phyloP scores from a whole-genome alignment of 1,140 invertebrate genomes.

The Thaumetopoea pityocampa region DNA sequence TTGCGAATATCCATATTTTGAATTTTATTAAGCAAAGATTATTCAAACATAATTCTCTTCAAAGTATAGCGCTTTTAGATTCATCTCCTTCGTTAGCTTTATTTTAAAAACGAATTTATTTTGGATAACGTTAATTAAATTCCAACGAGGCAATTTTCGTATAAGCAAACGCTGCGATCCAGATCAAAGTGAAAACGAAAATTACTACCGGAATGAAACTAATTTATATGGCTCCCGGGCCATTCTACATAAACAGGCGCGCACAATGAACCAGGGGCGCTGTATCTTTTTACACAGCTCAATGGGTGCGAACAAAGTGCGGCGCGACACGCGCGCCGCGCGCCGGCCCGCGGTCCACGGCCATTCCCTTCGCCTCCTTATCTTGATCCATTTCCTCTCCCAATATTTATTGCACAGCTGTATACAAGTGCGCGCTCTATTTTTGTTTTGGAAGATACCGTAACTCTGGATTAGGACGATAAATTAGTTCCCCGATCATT shows the following conservation, averaged over 20 bases:
- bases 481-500: no score
- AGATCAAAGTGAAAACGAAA: slow-evolving; percentile 36
- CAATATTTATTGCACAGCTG: slow-evolving; percentile 18
- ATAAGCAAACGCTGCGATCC: slow-evolving; percentile 11
- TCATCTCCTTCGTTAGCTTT: no score
- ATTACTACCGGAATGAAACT: slow-evolving; percentile 34
- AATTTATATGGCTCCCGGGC: slow-evolving; percentile 40
- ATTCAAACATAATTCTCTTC: no score
- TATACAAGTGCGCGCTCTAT: slow-evolving; percentile 2
- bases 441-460: neutral
- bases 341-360: slow-evolving; percentile 6
- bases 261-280: slow-evolving; percentile 31
- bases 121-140: slow-evolving; percentile 12
- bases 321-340: slow-evolving; percentile 13
- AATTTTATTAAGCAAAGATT: no score
- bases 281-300: slow-evolving; percentile 43
- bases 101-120: no score
- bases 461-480: no score
- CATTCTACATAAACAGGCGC: slow-evolving; percentile 19
- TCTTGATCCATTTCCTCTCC: slow-evolving; percentile 21
- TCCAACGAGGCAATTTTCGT: slow-evolving; percentile 6
- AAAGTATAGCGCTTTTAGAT: no score
- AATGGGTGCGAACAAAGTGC: slow-evolving; percentile 40
- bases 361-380: slow-evolving; percentile 9
- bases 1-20: no score